These are phyloP conservation scores for Drosophila lacicola DNA, from an alignment of 2,888 invertebrate genomes.

Conservation along the genomic window DNA sequence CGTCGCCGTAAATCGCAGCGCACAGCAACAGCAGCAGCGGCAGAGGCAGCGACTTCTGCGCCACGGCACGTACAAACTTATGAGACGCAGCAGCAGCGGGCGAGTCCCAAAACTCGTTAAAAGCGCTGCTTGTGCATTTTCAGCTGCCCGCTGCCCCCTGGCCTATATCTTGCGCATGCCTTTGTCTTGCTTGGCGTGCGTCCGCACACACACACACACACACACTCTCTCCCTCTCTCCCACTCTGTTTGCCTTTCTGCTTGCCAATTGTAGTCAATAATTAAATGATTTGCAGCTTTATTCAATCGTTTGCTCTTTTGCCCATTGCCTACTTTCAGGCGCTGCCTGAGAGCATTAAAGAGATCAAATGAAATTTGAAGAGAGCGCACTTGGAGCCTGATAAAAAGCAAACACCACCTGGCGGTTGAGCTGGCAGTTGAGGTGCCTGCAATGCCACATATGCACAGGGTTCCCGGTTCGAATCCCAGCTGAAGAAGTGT, in stretches of 20 bases:
- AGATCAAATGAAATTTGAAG: no score
- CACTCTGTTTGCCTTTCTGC: not conserved
- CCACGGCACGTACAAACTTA: slow-evolving; percentile 64
- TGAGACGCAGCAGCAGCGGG: slow-evolving; percentile 31
- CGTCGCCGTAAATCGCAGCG: slow-evolving; percentile 52
- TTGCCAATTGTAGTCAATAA: not conserved
- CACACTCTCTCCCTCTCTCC: not conserved
- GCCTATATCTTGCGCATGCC: no score
- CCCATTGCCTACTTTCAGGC: slow-evolving; percentile 12
- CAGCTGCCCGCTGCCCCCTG: not conserved
- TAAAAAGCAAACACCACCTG: no score
- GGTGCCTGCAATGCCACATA: not conserved
- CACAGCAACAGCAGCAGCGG: slow-evolving; percentile 4
- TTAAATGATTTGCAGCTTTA: slow-evolving; percentile 4
- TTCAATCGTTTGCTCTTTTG: not conserved
- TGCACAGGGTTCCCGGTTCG: not conserved
- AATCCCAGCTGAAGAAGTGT: no score
- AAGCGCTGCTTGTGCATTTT: slow-evolving; percentile 54
- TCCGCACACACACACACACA: no score
- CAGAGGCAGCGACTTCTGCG: slow-evolving; percentile 14
- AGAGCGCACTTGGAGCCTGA: no score
- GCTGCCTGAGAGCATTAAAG: not conserved
- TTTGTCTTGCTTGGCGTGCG: no score
- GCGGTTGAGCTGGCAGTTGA: not conserved
- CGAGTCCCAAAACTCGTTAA: slow-evolving; percentile 75